Evolutionary conservation across 2,888 invertebrate genomes (phyloP), one percentile per base, ranked within the genome.

Genomic region (Meliscaeva auricollis): DNA sequence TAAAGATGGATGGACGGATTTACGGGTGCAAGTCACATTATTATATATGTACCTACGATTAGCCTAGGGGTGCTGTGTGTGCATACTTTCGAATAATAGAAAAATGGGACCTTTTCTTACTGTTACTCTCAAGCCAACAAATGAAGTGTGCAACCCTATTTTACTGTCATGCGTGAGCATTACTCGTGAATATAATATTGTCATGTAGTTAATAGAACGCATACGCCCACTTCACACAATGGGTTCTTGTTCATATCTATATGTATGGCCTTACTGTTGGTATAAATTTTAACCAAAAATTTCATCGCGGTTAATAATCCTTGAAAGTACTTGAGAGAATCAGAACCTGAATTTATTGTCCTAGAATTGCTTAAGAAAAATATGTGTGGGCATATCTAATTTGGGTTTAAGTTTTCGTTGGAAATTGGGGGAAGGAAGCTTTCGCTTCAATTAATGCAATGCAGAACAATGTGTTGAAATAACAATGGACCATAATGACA

Each of bases 71-170:
- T 17, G 62, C 72, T 74, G 69, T 74, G 69, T 78, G 62, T 72
- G 62, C 76, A 80, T 69, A 68, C 60, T 44, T 66, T 76, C 72
- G 73, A 41, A 81, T 80, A 76, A 80, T 81, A 35, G 75, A 50
- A 72, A 38, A 74, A 84, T 72, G 84, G 72, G 73, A 56, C 54
- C 85, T 81, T 77, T 80, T 76, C 60, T 60, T 75, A 69, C 68
- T 80, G 75, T 85, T 58, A 22, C 64, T 66, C 48, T 66, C 17
- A 66, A 22, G 73, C 56, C 32, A 81, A 73, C 85, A 85, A 85
- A 85, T 85, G 85, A 85, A 85, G 85, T 85, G 85, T 81, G 69
- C 81, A 81, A 73, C 81, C 85, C 85, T 85, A 69, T 81, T 85
- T 85, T 73, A 73, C 85, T 81, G 85, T 81, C 81, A 85, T 85